phyloP scores from a whole-genome alignment of 92 coral and sea anemone genomes.

The Porites divaricata region DNA sequence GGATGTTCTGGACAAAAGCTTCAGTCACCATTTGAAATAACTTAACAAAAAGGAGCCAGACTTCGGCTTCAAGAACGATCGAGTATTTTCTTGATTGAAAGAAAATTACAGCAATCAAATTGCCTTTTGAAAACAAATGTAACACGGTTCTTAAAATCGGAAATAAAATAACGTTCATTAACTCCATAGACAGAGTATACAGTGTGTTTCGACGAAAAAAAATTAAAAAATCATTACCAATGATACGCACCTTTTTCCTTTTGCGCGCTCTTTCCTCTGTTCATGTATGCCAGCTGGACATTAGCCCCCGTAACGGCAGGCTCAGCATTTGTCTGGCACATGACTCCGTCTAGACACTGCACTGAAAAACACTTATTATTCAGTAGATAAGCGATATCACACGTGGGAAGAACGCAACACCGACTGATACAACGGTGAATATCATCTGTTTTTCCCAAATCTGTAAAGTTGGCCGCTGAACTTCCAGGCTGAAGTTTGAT shows the following conservation, averaged over 20 bases:
- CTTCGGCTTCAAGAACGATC: no score
- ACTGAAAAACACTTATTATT: slow-evolving; percentile 90
- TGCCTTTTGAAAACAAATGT: no score
- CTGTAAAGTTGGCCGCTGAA: slow-evolving; percentile 73
- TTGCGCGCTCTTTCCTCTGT: slow-evolving; percentile 66
- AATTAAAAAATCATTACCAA: no score
- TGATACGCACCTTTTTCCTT: slow-evolving; percentile 79
- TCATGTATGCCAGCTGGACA: slow-evolving; percentile 93
- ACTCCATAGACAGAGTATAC: no score
- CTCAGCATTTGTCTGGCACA: slow-evolving; percentile 88
- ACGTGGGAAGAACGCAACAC: slow-evolving; percentile 87
- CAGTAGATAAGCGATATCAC: slow-evolving; percentile 94
- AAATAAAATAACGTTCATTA: no score
- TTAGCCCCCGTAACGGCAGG: slow-evolving; percentile 75
- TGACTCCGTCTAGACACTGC: slow-evolving; percentile 89
- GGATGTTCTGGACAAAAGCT: no score
- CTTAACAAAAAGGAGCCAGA: no score
- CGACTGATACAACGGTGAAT: slow-evolving; percentile 81
- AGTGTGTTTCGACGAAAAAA: no score
- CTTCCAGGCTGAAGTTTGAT: slow-evolving; percentile 63
- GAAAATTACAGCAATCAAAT: no score
- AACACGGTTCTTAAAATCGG: no score
- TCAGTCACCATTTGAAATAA: no score
- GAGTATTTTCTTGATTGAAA: no score
- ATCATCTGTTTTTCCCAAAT: slow-evolving; percentile 77